These are phyloP conservation scores for Stramonita haemastoma DNA, from an alignment of 2,888 invertebrate genomes.

Conservation along the genomic window DNA sequence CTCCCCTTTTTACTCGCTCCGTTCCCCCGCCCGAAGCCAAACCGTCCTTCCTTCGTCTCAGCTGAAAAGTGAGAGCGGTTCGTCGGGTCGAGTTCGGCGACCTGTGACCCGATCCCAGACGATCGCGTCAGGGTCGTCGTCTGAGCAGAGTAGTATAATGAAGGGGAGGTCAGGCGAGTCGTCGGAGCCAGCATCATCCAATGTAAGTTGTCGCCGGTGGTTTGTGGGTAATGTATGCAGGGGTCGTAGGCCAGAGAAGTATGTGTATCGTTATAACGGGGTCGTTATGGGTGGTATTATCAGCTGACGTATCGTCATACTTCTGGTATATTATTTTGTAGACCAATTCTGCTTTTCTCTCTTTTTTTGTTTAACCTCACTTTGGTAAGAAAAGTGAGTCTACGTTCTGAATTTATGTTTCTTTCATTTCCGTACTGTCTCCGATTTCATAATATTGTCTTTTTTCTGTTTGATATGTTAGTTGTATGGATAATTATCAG, in stretches of 20 bases:
- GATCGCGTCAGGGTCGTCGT: conserved; percentile 9
- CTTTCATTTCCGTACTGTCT: no score
- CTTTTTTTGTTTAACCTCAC: neutral
- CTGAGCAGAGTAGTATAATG: conserved; percentile 38
- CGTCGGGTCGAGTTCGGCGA: neutral
- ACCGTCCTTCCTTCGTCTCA: neutral
- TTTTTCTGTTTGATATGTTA: no score
- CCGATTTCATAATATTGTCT: no score
- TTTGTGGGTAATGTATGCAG: no score
- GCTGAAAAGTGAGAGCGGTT: neutral
- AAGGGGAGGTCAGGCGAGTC: conserved; percentile 44
- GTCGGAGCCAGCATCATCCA: conserved; percentile 32
- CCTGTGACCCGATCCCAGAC: conserved; percentile 31
- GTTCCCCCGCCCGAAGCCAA: neutral
- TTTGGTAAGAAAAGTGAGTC: no score
- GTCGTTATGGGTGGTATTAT: neutral
- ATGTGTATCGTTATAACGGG: neutral
- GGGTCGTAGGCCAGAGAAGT: neutral
- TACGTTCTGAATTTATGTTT: no score
- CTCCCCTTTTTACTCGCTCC: neutral
- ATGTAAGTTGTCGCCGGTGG: conserved; percentile 42
- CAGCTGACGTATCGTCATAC: neutral
- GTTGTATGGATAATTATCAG: no score
- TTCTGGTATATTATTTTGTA: neutral
- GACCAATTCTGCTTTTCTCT: neutral